Base-by-base conservation (phyloP, 2,888 invertebrate genomes). In the Smittia sp. region DNA sequence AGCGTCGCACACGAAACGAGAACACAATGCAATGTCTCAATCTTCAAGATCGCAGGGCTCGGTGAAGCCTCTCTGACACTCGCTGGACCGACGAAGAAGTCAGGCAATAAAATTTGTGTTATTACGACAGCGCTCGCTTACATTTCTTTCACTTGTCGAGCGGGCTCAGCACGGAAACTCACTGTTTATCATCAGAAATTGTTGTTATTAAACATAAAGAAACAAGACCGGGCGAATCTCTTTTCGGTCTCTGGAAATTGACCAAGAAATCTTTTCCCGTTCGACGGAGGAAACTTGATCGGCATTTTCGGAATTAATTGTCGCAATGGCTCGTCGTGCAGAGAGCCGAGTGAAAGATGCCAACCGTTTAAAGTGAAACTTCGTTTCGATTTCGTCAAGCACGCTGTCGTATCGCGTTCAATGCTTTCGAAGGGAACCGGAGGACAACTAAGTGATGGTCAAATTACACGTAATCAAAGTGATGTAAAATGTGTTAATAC, bases 111-210 rank as follows among this genome's bases (percentile, higher is more conserved):
- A 46, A 46, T 46, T 13, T 46, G 52, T 46, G 18, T 46, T 13
- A 46, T 46, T 6, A 46, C 52, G 52, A 46, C 52, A 11, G 7
- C 7, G 7, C 7, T 9, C 39, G 13, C 11, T 9, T 11, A 39
- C 11, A 46, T 46, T 32, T 32, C 32, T 32, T 32, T 32, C 32
- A 32, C 52, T 13, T 18, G 18, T 13, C 52, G 52, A 18, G 18
- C 18, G 2, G 39, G 13, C 39, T 9, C 39, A 39, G 13, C 52
- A 69, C 69, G 54, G 32, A 22, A 69, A 69, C 25, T 41, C 22
- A 11, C 69, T 69, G 69, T 69, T 69, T 69, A 69, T 69, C 69
- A 69, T 69, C 69, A 24, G 20, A 69, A 68, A 69, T 69, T 69
- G 25, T 54, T 69, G 54, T 27, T 52, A 52, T 68, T 69, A 52